Evolutionary conservation across 2,113 vertebrate genomes (phyloP).

Genomic region (Ictalurus punctatus): DNA sequence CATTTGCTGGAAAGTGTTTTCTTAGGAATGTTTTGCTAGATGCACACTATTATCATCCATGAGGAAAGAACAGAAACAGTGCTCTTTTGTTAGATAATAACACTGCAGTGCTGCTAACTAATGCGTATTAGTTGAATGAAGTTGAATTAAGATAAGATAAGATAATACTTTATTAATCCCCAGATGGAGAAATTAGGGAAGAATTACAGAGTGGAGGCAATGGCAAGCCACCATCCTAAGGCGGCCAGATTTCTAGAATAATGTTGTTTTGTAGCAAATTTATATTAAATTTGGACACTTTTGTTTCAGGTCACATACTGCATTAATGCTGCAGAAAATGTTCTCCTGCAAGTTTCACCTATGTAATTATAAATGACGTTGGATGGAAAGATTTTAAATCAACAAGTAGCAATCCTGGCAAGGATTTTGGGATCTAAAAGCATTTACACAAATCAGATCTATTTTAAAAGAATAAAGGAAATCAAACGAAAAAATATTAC

Average conservation of each 20-base stretch:
- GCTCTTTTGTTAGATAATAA: background rate
- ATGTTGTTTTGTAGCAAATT: background rate
- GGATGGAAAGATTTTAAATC: background rate
- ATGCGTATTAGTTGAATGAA: background rate
- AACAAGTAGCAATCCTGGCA: background rate
- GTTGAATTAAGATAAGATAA: background rate
- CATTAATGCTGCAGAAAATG: background rate
- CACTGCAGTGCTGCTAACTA: background rate
- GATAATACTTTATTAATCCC: too few relatives aligned
- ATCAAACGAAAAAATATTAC: background rate
- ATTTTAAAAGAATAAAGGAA: background rate
- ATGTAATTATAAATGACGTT: background rate
- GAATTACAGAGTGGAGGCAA: background rate
- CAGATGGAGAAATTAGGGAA: too few relatives aligned
- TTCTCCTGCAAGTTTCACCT: background rate
- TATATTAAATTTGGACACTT: background rate
- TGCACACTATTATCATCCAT: background rate
- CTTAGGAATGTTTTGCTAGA: conserved; percentile 7
- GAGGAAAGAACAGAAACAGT: background rate
- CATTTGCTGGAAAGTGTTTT: background rate
- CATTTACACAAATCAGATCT: background rate
- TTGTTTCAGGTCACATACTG: background rate
- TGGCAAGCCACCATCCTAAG: background rate
- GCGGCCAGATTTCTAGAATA: background rate
- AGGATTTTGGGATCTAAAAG: background rate